A percentile compares a stretch with the other conserved stretches of the same genome.
phyloP scores from a whole-genome alignment of 2,888 invertebrate species.

The Ceratothoa steindachneri region DNA sequence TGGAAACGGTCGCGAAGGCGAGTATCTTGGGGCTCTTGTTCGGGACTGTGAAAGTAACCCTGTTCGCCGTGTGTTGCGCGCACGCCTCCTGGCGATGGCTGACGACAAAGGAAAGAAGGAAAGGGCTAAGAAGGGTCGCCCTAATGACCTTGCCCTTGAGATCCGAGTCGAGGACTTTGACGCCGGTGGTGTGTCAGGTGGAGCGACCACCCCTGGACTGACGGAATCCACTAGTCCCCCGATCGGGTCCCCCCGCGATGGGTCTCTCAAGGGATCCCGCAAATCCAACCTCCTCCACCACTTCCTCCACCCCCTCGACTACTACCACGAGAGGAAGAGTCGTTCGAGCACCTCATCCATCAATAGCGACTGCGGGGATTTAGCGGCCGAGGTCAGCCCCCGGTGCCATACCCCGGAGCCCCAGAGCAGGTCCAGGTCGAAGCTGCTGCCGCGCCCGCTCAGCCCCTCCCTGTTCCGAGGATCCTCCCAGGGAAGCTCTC shows the following conservation, averaged over 20 bases:
- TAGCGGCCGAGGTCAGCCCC: neutral
- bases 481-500: neutral
- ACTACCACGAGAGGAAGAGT: constrained; percentile 30
- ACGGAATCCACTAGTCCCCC: neutral
- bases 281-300: constrained; percentile 16
- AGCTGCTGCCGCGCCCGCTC: neutral
- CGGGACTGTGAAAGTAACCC: constrained; percentile 20
- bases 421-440: neutral
- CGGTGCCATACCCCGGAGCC: neutral
- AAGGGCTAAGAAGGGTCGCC: neutral
- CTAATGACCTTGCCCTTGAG: neutral
- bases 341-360: constrained; percentile 24
- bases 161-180: neutral
- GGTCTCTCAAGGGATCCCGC: neutral
- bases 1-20: constrained; percentile 21
- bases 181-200: neutral
- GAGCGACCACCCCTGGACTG: neutral
- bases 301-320: constrained; percentile 32
- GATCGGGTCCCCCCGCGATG: constrained; percentile 10
- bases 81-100: constrained; percentile 18
- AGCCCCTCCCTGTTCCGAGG: neutral
- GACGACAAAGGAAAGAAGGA: neutral
- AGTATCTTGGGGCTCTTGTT: constrained; percentile 31
- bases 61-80: constrained; percentile 15
- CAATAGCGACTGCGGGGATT: neutral